Conservation (phyloP, 2,797 vertebrate species). For the Chrosomus eos region DNA sequence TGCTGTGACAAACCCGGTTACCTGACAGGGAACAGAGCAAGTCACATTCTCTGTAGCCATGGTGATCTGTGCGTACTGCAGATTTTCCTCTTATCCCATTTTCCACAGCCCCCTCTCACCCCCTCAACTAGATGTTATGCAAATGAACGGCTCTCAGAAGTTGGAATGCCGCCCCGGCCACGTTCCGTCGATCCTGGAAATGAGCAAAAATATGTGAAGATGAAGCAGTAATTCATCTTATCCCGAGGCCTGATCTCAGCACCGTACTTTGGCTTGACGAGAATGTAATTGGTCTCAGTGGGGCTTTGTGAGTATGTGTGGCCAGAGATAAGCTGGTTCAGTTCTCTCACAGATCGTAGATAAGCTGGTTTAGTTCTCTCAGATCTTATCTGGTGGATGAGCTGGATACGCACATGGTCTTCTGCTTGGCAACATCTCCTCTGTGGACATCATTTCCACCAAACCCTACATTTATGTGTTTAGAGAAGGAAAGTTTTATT, state of each 20-base stretch:
- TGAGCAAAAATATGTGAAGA: constrained; percentile 25
- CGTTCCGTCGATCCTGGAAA: constrained; percentile 11
- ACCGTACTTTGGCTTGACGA: constrained; percentile 19
- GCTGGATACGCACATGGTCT: not conserved
- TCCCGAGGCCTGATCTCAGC: constrained; percentile 30
- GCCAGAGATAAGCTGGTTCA: constrained; percentile 29
- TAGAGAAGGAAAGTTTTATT: not conserved
- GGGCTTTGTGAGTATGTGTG: constrained; percentile 20
- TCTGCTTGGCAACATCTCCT: not conserved
- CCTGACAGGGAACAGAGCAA: constrained; percentile 17
- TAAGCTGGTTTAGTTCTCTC: constrained; percentile 21
- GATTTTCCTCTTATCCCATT: not conserved
- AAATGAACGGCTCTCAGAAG: not conserved
- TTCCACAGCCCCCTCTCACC: constrained; percentile 1
- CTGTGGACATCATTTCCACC: not conserved
- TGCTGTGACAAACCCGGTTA: constrained; percentile 9
- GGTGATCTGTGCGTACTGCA: constrained; percentile 9
- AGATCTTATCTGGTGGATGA: not conserved
- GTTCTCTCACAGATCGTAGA: not conserved
- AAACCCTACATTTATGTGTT: constrained; percentile 9
- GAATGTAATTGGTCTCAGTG: constrained; percentile 57
- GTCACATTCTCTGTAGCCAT: constrained; percentile 44
- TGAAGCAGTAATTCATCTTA: constrained; percentile 45
- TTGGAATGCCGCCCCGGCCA: not conserved
- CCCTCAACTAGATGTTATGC: not conserved